Percentiles rank a stretch among this genome's conserved stretches.
Conservation (phyloP, 92 coral and sea anemone genomes). For the Heteractis magnifica region DNA sequence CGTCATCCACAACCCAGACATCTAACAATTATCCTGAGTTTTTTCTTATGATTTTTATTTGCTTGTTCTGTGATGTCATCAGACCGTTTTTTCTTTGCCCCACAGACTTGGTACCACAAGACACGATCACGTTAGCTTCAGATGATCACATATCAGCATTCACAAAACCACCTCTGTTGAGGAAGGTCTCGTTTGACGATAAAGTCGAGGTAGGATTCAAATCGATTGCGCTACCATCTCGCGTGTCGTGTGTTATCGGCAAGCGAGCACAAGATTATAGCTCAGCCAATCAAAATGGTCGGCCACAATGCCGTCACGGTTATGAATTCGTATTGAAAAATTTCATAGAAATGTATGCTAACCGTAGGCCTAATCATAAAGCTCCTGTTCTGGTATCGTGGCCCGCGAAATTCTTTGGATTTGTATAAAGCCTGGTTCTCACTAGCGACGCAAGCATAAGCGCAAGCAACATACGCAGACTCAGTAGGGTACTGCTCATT, state of each 20-base stretch:
- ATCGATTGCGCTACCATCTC: background rate
- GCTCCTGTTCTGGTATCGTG: no score
- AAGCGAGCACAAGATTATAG: background rate
- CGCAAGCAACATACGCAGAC: no score
- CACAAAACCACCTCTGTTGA: slow-evolving; percentile 33
- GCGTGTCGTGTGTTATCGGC: background rate
- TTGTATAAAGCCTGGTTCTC: no score
- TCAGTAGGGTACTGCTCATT: no score
- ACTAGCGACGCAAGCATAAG: no score
- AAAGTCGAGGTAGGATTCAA: slow-evolving; percentile 42
- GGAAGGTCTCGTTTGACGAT: slow-evolving; percentile 69
- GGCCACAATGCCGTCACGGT: background rate
- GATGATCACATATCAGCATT: slow-evolving; percentile 2
- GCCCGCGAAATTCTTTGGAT: no score
- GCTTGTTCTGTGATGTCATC: no score
- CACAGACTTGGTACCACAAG: background rate
- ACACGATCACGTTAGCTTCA: background rate
- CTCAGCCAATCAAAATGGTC: background rate
- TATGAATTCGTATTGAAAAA: background rate
- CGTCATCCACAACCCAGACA: no score
- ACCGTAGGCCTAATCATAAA: no score
- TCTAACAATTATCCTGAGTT: no score
- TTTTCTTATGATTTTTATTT: no score
- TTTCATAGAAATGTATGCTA: no score
- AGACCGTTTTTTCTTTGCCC: background rate